These are phyloP conservation scores for Aelia acuminata DNA, from an alignment of 2,888 invertebrate species.

Conservation along the genomic window DNA sequence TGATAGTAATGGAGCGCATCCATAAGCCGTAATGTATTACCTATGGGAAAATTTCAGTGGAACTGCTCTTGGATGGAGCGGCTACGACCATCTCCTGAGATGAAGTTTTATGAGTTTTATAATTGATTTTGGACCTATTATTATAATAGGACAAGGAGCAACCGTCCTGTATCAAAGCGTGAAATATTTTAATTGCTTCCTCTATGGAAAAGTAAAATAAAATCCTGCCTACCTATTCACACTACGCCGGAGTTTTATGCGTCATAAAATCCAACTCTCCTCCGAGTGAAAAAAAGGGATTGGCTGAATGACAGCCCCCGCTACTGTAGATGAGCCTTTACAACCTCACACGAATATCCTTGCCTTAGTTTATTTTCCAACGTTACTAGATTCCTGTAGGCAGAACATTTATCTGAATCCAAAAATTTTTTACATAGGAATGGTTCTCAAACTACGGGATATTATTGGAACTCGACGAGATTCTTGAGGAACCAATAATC, in stretches of 20 bases:
- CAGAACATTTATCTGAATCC: too few relatives aligned
- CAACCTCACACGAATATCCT: neutral
- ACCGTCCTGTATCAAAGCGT: conserved; percentile 54
- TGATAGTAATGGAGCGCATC: neutral
- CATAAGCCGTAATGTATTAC: neutral
- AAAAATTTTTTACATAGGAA: too few relatives aligned
- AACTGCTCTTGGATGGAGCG: neutral
- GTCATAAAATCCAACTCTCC: conserved; percentile 12
- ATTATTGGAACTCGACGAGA: too few relatives aligned
- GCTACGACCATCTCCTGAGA: neutral
- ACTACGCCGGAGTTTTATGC: conserved; percentile 47
- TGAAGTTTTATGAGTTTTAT: conserved; percentile 47
- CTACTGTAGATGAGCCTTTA: neutral
- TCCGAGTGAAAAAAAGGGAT: conserved; percentile 5
- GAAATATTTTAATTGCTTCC: conserved; percentile 59
- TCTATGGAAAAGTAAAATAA: conserved; percentile 53
- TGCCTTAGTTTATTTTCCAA: neutral
- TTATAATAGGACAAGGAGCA: conserved; percentile 50
- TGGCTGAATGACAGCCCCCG: conserved; percentile 48
- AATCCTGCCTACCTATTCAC: conserved; percentile 29
- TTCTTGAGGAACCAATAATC: too few relatives aligned
- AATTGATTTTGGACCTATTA: conserved; percentile 56
- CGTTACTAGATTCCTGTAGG: too few relatives aligned
- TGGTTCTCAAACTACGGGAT: too few relatives aligned
- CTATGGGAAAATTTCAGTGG: conserved; percentile 26